phyloP scores from a whole-genome alignment of 2,797 vertebrate species.

The Yasuhikotakia modesta region DNA sequence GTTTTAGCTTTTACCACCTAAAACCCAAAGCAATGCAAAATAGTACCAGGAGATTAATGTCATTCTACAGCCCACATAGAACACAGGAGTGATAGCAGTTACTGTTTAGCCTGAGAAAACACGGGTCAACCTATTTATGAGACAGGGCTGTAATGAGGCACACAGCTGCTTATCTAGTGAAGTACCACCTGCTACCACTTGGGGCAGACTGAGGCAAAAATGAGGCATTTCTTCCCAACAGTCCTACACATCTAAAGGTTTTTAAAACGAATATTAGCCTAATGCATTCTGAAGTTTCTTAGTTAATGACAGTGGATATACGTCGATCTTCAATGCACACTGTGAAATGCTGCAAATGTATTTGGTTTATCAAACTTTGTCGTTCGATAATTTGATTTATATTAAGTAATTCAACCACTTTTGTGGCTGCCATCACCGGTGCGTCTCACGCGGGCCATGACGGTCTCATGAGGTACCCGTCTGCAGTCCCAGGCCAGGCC shows the following conservation, averaged over 20 bases:
- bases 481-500: conserved; percentile 87
- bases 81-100: conserved; percentile 15
- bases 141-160: conserved; percentile 47
- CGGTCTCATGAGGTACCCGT: conserved; percentile 78
- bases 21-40: conserved; percentile 6
- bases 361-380: conserved; percentile 55
- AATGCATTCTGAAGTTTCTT: conserved; percentile 61
- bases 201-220: conserved; percentile 30
- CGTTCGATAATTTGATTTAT: conserved; percentile 1
- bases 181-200: conserved; percentile 35
- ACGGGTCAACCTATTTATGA: conserved; percentile 39
- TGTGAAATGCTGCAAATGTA: conserved; percentile 58
- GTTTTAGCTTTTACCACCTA: conserved; percentile 6
- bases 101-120: conserved; percentile 37
- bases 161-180: conserved; percentile 43
- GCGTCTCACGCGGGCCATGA: conserved; percentile 80
- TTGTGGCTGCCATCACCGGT: conserved; percentile 87
- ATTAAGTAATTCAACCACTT: conserved; percentile 81
- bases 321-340: conserved; percentile 61
- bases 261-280: conserved; percentile 72
- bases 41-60: conserved; percentile 36
- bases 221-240: conserved; percentile 37
- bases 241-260: conserved; percentile 14
- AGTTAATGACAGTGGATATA: conserved; percentile 61
- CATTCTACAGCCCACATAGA: conserved; percentile 46